These are phyloP conservation scores for Drosophila nikananu DNA, from an alignment of 1,140 invertebrate species.

Conservation along the genomic window DNA sequence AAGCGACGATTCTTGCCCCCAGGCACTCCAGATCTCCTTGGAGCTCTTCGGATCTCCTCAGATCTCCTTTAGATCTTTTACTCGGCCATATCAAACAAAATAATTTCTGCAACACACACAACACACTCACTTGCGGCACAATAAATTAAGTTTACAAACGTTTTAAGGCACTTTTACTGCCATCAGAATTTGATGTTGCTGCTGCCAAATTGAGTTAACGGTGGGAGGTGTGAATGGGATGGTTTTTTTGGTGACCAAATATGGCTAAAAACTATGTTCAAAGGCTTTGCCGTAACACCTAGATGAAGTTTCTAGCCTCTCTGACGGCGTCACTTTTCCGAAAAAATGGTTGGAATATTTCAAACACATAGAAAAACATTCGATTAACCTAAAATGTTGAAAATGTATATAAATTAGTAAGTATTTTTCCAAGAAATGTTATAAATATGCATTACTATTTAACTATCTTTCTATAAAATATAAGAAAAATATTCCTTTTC, in stretches of 20 bases:
- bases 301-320: not conserved
- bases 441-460: not conserved
- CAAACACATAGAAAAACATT: constrained; percentile 2
- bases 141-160: constrained; percentile 81
- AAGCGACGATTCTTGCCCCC: constrained; percentile 49
- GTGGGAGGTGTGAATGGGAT: constrained; percentile 35
- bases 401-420: not conserved
- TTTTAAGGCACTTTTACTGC: constrained; percentile 76
- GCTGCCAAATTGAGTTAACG: constrained; percentile 24
- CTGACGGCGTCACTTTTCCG: constrained; percentile 3
- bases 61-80: constrained; percentile 11
- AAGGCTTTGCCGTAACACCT: constrained; percentile 4
- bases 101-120: constrained; percentile 60
- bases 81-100: constrained; percentile 68
- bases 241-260: constrained; percentile 24
- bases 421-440: not conserved
- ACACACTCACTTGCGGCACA: constrained; percentile 51
- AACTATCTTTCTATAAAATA: not conserved
- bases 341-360: constrained; percentile 30
- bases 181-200: constrained; percentile 65
- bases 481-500: no score
- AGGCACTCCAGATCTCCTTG: constrained; percentile 10
- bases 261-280: constrained; percentile 26
- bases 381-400: not conserved
- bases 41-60: not conserved